Percentiles rank a stretch among this genome's conserved stretches.
phyloP scores from a whole-genome alignment of 37 sponge, comb jelly and placozoan genomes.

The Crambe crambe region DNA sequence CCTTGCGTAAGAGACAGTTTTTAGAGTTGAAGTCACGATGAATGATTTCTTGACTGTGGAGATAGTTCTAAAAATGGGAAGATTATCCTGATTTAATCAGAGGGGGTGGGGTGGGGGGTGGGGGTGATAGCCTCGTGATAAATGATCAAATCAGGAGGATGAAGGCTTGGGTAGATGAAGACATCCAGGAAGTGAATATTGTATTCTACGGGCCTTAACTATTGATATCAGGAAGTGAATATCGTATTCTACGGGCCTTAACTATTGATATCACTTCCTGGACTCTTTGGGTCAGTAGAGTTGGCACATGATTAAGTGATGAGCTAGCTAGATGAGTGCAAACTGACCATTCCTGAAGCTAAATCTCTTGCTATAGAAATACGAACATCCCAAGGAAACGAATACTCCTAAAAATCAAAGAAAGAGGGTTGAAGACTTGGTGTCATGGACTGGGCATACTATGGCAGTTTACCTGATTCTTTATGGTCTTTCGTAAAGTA shows the following conservation, averaged over 20 bases:
- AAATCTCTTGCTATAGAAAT: conserved; percentile 81
- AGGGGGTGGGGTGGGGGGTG: background rate
- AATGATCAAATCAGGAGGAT: background rate
- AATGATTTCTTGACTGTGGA: conserved; percentile 72
- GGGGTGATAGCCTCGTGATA: background rate
- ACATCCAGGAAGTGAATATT: background rate
- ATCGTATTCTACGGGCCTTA: no score
- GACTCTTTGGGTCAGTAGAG: no score
- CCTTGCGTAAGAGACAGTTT: conserved; percentile 83
- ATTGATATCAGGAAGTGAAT: no score
- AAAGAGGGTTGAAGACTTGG: background rate
- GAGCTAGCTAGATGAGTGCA: background rate
- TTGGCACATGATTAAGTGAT: background rate
- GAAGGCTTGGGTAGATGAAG: background rate
- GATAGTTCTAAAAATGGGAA: conserved; percentile 57
- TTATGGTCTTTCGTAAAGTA: conserved; percentile 76
- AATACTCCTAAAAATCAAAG: conserved; percentile 9
- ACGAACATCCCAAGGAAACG: conserved; percentile 68
- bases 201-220: no score
- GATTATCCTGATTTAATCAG: background rate
- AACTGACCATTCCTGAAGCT: conserved; percentile 90
- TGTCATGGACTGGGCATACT: no score
- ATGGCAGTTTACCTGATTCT: conserved; percentile 43
- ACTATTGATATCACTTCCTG: no score
- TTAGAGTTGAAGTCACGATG: conserved; percentile 89